Conservation (phyloP, 2,797 vertebrate species). For the Smutsia gigantea region DNA sequence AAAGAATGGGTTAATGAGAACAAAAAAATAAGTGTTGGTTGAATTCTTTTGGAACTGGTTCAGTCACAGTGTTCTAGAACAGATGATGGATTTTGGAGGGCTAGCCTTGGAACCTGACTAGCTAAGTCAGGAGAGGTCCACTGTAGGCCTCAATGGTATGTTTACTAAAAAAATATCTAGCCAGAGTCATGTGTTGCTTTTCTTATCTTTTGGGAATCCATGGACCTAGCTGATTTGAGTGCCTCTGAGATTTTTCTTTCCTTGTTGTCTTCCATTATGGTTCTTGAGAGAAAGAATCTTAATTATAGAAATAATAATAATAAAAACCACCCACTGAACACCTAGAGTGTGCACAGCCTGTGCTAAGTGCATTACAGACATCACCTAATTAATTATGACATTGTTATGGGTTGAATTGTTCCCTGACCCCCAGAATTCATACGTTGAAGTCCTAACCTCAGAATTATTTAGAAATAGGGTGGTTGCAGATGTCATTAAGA, state of each 20-base stretch:
- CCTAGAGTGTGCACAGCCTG: background rate
- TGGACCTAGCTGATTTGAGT: background rate
- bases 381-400: background rate
- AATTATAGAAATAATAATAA: background rate
- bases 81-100: background rate
- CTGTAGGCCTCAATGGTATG: background rate
- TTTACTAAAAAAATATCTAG: background rate
- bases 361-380: background rate
- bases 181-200: background rate
- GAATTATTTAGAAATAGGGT: background rate
- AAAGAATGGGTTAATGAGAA: too few species aligned
- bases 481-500: background rate
- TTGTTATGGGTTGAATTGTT: background rate
- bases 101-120: background rate
- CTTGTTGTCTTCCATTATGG: background rate
- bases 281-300: background rate
- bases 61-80: background rate
- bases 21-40: background rate
- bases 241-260: background rate
- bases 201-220: background rate
- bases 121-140: background rate
- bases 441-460: background rate
- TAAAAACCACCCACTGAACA: background rate
- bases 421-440: accelerated
- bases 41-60: background rate